Percentiles rank a stretch among this genome's conserved stretches.
Evolutionary conservation across 2,888 invertebrate species (phyloP).

Genomic region (Deilephila porcellus): DNA sequence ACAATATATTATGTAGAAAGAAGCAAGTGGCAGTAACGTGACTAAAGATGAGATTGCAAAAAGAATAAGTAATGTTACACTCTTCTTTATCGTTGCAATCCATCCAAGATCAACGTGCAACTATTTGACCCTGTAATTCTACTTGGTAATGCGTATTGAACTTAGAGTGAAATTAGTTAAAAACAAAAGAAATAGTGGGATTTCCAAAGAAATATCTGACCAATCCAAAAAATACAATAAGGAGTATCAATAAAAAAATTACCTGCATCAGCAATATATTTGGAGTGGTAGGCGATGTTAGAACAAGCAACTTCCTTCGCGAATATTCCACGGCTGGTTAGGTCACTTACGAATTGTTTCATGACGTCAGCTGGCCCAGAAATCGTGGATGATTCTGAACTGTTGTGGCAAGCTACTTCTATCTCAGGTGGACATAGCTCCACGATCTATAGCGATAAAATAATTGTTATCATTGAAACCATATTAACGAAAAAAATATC

Average conservation of each 20-base stretch:
- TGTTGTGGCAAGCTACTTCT: slow-evolving; percentile 92
- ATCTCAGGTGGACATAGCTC: slow-evolving; percentile 84
- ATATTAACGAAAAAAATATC: too few species aligned
- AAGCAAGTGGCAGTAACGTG: too few species aligned
- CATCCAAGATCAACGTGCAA: too few species aligned
- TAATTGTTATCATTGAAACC: background rate
- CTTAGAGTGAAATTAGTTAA: too few species aligned
- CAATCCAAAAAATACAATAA: background rate
- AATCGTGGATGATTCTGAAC: slow-evolving; percentile 89
- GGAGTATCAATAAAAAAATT: slow-evolving; percentile 32
- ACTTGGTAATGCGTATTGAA: too few species aligned
- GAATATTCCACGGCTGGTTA: slow-evolving; percentile 65
- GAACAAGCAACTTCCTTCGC: slow-evolving; percentile 83
- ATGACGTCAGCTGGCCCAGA: slow-evolving; percentile 89
- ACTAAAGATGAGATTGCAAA: too few species aligned
- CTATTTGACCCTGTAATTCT: too few species aligned
- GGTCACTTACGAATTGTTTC: slow-evolving; percentile 79
- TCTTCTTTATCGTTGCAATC: too few species aligned
- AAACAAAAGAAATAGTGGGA: background rate
- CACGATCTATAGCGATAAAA: slow-evolving; percentile 43
- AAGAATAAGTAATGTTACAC: too few species aligned
- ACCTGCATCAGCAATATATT: slow-evolving; percentile 88
- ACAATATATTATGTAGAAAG: too few species aligned
- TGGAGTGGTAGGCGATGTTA: slow-evolving; percentile 95
- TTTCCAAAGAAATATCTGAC: too few species aligned